Percentiles rank a stretch among this genome's conserved stretches.
Evolutionary conservation across 2,797 vertebrate genomes (phyloP).

Genomic region (Scolopax bukidnonensis): DNA sequence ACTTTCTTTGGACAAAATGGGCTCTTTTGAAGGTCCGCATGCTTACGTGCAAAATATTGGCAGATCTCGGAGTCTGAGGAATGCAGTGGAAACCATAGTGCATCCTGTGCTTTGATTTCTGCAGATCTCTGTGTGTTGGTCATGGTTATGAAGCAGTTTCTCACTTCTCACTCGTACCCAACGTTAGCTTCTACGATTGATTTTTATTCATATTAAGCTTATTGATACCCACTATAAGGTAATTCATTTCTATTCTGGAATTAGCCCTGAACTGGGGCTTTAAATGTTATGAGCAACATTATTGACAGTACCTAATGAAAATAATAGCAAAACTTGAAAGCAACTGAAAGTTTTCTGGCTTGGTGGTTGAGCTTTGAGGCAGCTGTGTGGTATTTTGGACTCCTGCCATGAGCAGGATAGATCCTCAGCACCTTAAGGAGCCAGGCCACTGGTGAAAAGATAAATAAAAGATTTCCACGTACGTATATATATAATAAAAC

Average conservation of each 20-base stretch:
- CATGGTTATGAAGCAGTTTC: not conserved
- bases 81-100: constrained; percentile 65
- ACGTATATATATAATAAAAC: rapidly evolving
- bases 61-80: constrained; percentile 63
- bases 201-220: not conserved
- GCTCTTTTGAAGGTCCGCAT: constrained; percentile 74
- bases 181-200: rapidly evolving
- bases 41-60: constrained; percentile 72
- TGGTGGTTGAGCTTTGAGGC: not conserved
- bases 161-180: not conserved
- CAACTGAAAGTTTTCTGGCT: not conserved
- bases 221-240: not conserved
- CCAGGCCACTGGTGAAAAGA: not conserved
- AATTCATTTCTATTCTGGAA: not conserved
- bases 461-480: not conserved
- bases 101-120: constrained; percentile 76
- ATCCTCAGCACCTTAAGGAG: not conserved
- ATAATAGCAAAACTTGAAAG: not conserved
- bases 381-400: not conserved
- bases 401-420: not conserved
- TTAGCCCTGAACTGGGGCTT: not conserved
- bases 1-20: constrained; percentile 67
- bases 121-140: constrained; percentile 16
- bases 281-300: rapidly evolving
- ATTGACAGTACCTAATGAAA: not conserved